A percentile compares a stretch with the other conserved stretches of the same genome.
Conservation (phyloP, 1,140 invertebrate species). For the Drosophila insularis region DNA sequence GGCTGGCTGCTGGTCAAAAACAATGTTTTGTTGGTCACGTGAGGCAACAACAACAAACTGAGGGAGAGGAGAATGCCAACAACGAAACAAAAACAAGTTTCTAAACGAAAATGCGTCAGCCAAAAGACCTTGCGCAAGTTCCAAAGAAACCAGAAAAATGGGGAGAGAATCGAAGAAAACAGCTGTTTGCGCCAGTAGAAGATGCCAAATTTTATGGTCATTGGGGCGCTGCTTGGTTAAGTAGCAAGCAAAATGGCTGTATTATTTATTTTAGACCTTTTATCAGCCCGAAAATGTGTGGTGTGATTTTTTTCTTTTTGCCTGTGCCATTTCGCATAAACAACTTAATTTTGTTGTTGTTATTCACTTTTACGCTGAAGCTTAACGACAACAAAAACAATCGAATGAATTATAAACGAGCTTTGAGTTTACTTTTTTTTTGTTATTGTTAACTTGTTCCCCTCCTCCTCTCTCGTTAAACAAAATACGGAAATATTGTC, state of each 20-base stretch:
- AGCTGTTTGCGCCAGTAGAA: slow-evolving; percentile 1
- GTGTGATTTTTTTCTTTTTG: slow-evolving; percentile 31
- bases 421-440: neutral
- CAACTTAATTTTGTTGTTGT: slow-evolving; percentile 57
- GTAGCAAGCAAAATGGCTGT: neutral
- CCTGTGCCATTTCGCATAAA: slow-evolving; percentile 58
- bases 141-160: slow-evolving; percentile 5
- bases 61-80: slow-evolving; percentile 11
- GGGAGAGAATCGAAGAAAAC: neutral
- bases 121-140: slow-evolving; percentile 59
- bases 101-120: slow-evolving; percentile 46
- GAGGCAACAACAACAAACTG: slow-evolving; percentile 25
- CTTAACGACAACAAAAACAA: slow-evolving; percentile 32
- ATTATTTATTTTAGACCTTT: neutral
- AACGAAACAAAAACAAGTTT: slow-evolving; percentile 48
- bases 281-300: slow-evolving; percentile 43
- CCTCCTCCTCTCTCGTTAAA: neutral
- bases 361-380: slow-evolving; percentile 37
- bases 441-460: neutral
- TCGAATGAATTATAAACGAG: slow-evolving; percentile 24
- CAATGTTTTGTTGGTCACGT: slow-evolving; percentile 41
- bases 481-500: neutral
- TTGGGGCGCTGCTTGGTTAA: neutral
- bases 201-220: neutral
- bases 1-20: no score